phyloP scores from a whole-genome alignment of 2,797 vertebrate species.

The Nasua narica region DNA sequence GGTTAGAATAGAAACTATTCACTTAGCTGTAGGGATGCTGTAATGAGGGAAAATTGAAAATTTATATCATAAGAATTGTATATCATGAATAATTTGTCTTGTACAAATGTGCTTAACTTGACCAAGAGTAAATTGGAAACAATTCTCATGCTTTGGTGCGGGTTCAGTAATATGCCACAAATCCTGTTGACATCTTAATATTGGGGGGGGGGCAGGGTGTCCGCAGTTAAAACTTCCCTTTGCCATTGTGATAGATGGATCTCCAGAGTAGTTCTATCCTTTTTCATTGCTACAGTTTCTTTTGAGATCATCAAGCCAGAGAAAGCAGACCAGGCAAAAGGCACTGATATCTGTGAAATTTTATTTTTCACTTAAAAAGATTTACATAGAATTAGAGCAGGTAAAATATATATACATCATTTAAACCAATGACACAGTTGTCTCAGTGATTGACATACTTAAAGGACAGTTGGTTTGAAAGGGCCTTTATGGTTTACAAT shows the following conservation, averaged over 20 bases:
- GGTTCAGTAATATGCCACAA: not conserved
- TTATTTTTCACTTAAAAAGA: not conserved
- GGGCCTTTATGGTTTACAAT: not conserved
- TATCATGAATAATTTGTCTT: constrained; percentile 30
- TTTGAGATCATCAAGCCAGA: not conserved
- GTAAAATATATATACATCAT: not conserved
- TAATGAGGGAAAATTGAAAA: constrained; percentile 7
- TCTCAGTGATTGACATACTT: not conserved
- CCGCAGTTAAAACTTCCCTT: not conserved
- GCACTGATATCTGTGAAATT: not conserved
- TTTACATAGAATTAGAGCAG: not conserved
- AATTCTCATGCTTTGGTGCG: not conserved
- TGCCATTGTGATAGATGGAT: not conserved
- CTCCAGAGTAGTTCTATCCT: not conserved
- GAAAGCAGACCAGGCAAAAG: not conserved
- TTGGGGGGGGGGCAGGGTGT: not conserved
- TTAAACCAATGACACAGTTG: not conserved
- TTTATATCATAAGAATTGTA: not conserved
- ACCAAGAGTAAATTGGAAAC: constrained; percentile 17
- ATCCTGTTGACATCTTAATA: not conserved
- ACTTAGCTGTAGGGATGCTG: not conserved
- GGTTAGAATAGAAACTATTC: not conserved
- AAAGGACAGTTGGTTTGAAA: not conserved
- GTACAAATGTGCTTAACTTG: not conserved
- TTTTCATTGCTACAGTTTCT: not conserved